Base-by-base conservation (phyloP, 2,888 invertebrate species). In the Trissoscelio sp. region DNA sequence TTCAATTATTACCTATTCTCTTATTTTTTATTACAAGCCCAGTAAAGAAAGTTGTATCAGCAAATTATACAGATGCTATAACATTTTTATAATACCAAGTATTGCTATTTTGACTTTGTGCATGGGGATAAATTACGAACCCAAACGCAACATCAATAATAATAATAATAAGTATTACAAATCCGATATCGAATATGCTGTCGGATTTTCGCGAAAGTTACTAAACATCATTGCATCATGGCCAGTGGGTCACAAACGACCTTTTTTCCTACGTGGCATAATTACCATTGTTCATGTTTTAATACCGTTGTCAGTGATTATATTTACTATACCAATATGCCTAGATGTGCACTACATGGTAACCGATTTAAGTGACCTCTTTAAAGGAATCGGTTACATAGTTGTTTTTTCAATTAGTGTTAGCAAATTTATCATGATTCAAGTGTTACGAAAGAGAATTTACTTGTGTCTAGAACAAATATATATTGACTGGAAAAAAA, bases 401-500 rank as follows among this genome's bases (percentile, higher is more conserved):
- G 2, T 42, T 14, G 18, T 79, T 0, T 66, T 58, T 7, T 0
- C 28, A 9, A 11, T 73, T 4, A 37, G 62, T 1, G 0, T 55
- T 0, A 12, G 39, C 0, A 79, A 79, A 48, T 73, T 67, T 14
- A 6, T 67, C 0, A 22, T 31, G 14, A 55, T 67, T 48, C n/a
- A n/a, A n/a, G n/a, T n/a, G n/a, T 2, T 73, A 20, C n/a, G 6
- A 1, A 37, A 70, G 28, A 28, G 22, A 1, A 28, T 78, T 3
- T 5, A 9, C 7, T 60, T 66, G 22, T 73, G 46, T n/a, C n/a
- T 72, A 2, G 14, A 70, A 6, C 46, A 42, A 14, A 51, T 51
- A 12, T 7, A 7, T 14, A 1, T 12, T 6, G 79, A 79, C 12
- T 79, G 74, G 73, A 37, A 57, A 18, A 58, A 74, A 39, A 46